A percentile compares a stretch with the other conserved stretches of the same genome.
Evolutionary conservation across 2,888 invertebrate species (phyloP).

Genomic region (Alcis repandata): DNA sequence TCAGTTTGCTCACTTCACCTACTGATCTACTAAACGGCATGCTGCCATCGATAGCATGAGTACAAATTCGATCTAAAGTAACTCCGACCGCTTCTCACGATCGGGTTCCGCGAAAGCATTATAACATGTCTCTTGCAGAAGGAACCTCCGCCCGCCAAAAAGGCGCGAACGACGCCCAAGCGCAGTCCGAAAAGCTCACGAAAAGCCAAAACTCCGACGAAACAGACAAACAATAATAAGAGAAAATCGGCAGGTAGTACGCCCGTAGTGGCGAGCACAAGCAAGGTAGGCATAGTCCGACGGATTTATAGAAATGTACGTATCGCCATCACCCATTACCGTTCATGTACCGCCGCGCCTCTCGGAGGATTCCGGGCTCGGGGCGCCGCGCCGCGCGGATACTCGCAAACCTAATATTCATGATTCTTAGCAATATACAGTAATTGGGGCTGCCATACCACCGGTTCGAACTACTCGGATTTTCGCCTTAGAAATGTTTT

Average conservation of each 20-base stretch:
- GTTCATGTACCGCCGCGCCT: constrained; percentile 63
- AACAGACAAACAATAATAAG: constrained; percentile 63
- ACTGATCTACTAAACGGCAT: not conserved
- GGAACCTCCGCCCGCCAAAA: constrained; percentile 71
- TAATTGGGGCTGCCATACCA: no score
- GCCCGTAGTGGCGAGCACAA: constrained; percentile 77
- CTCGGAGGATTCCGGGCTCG: not conserved
- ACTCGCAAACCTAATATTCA: no score
- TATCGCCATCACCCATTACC: constrained; percentile 82
- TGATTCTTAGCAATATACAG: no score
- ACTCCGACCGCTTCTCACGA: not conserved
- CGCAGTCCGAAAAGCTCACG: constrained; percentile 75
- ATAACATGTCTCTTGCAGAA: constrained; percentile 55
- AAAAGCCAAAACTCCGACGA: constrained; percentile 59
- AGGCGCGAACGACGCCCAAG: constrained; percentile 72
- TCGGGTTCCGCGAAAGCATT: not conserved
- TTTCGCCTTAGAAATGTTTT: no score
- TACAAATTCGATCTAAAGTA: not conserved
- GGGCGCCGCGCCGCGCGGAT: not conserved
- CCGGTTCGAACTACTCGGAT: no score
- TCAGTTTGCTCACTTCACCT: not conserved
- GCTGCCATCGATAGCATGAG: not conserved
- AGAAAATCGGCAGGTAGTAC: constrained; percentile 79
- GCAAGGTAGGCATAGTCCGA: constrained; percentile 87
- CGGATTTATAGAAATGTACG: constrained; percentile 88